Evolutionary conservation across 2,888 invertebrate species (phyloP).

Genomic region (Eustalomyia histrio): DNA sequence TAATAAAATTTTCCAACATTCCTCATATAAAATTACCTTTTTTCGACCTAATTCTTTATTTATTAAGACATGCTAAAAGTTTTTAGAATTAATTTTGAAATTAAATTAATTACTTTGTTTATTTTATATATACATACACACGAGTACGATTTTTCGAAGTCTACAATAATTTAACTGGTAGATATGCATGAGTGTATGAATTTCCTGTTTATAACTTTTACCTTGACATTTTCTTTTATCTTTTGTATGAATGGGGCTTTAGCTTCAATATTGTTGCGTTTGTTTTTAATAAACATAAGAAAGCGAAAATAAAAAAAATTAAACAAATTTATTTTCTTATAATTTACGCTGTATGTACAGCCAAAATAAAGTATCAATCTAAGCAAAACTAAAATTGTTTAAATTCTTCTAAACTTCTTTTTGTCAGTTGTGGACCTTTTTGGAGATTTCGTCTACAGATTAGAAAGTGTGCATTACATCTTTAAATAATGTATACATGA

Average conservation of each 20-base stretch:
- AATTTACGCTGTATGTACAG: neutral
- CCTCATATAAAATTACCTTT: neutral
- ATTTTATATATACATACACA: neutral
- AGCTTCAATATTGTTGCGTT: neutral
- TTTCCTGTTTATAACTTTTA: conserved; percentile 15
- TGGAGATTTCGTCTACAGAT: too few species aligned
- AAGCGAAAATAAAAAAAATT: conserved; percentile 5
- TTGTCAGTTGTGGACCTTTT: too few species aligned
- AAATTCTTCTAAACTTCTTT: too few species aligned
- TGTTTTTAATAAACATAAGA: neutral
- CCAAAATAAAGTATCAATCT: too few species aligned
- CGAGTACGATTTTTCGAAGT: neutral
- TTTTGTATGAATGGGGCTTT: neutral
- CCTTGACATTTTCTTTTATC: conserved; percentile 19
- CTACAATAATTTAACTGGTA: neutral
- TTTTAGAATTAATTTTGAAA: neutral
- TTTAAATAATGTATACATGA: too few species aligned
- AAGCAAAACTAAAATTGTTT: too few species aligned
- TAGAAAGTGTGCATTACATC: too few species aligned
- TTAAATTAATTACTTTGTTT: neutral
- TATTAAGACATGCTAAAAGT: neutral
- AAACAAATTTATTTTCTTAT: neutral
- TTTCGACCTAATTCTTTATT: neutral
- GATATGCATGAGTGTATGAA: neutral
- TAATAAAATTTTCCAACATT: too few species aligned